phyloP scores from a whole-genome alignment of 2,797 vertebrate species.

The Gobionotothen gibberifrons region DNA sequence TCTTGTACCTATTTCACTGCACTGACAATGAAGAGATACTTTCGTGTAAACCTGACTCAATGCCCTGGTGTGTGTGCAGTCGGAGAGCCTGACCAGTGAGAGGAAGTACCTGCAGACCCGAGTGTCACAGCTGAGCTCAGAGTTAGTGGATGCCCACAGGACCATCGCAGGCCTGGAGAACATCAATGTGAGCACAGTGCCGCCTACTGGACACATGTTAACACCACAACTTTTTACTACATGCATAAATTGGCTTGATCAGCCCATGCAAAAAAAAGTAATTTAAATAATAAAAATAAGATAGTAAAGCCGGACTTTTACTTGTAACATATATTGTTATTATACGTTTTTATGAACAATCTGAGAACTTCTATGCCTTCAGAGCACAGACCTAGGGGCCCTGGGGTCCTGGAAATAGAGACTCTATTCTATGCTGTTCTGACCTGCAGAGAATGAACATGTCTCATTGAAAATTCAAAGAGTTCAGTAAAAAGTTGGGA shows the following conservation, averaged over 20 bases:
- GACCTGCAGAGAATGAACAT: neutral
- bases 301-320: no score
- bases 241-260: neutral
- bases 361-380: no score
- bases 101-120: constrained; percentile 76
- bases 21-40: neutral
- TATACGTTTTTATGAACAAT: no score
- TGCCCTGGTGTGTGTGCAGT: constrained; percentile 59
- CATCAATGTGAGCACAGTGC: constrained; percentile 81
- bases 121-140: constrained; percentile 77
- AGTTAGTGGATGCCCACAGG: constrained; percentile 78
- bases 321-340: no score
- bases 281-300: no score
- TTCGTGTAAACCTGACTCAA: neutral
- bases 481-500: neutral
- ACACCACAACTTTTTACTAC: constrained; percentile 1
- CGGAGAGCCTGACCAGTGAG: constrained; percentile 78
- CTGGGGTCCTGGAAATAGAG: neutral
- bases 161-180: constrained; percentile 80
- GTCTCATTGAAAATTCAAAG: neutral
- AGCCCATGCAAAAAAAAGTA: no score
- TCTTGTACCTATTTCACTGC: neutral
- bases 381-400: neutral
- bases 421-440: neutral
- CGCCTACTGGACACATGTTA: constrained; percentile 60